phyloP scores from a whole-genome alignment of 2,797 vertebrate genomes.

The Trachops cirrhosus region DNA sequence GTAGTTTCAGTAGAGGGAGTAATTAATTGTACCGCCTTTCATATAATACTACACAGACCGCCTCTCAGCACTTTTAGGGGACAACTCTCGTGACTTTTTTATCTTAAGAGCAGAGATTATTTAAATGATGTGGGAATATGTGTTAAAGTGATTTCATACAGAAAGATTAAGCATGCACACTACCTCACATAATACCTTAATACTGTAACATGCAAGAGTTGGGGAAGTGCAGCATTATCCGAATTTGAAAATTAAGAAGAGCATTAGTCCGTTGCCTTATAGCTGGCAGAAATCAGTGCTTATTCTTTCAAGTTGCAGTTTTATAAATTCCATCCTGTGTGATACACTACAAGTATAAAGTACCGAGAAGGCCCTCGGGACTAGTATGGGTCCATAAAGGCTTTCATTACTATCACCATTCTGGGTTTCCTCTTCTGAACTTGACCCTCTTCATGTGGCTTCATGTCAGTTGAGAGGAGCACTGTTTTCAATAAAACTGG shows the following conservation, averaged over 20 bases:
- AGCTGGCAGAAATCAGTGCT: not conserved
- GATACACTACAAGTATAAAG: not conserved
- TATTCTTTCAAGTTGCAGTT: not conserved
- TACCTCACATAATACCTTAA: not conserved
- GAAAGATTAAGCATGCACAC: not conserved
- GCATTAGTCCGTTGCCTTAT: not conserved
- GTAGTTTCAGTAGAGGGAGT: not conserved
- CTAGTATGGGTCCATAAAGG: not conserved
- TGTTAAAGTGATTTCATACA: constrained; percentile 10
- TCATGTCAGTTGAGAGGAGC: not conserved
- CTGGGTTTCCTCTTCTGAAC: not conserved
- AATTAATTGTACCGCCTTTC: not conserved
- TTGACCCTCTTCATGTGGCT: not conserved
- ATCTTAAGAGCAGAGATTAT: not conserved
- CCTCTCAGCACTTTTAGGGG: not conserved
- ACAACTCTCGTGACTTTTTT: not conserved
- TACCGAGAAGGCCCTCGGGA: not conserved
- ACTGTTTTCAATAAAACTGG: not conserved
- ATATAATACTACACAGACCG: not conserved
- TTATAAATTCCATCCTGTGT: not conserved
- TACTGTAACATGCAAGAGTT: not conserved
- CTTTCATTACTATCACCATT: not conserved
- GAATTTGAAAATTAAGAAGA: constrained; percentile 37
- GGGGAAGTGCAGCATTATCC: not conserved
- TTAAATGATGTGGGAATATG: not conserved